Base-by-base conservation (phyloP, 2,797 vertebrate genomes). In the Sebastes cheni region DNA sequence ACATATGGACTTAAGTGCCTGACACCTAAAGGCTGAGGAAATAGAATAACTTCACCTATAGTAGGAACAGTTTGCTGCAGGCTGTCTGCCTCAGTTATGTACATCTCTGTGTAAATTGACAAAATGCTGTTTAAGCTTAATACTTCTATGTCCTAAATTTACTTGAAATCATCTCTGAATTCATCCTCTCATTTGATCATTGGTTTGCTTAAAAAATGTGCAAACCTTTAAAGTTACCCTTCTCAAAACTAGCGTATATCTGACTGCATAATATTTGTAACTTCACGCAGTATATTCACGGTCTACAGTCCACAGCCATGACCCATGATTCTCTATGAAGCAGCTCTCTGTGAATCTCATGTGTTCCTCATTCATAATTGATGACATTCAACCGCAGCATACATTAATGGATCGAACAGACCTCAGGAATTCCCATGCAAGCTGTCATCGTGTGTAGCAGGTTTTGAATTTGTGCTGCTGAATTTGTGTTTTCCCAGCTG, bases 331-430 rank as follows among this genome's bases (percentile, higher is more conserved):
- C 86, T 86, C 58, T 52, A 46, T 18, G 42, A 32, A 56, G 67
- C 75, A 77, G 77, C 72, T 70, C 80, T 82, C 86, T 67, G 78
- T 78, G 81, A 84, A 85, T 89, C 88, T 88, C 9, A 55, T 82
- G 89, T 90, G 92, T 91, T 91, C 87, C 93, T 95, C 91, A 93
- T 95, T 88, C 90, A 95, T 94, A 94, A 95, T 95, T 93, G 89
- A 96, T 95, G 88, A 92, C 83, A 90, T 93, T 90, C 89, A 94
- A 93, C 93, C 92, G 74, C 94, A 94, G 92, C 92, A 91, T 91
- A 93, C 92, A 89, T 93, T 92, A 92, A 93, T 91, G 90, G 91
- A 92, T 88, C 77, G 86, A 89, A 89, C 91, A 92, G 89, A 94
- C 92, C 91, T 92, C 88, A 94, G 91, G 91, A 94, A 93, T 93